phyloP scores from a whole-genome alignment of 1,140 invertebrate species.

The Drosophila pectinifera region DNA sequence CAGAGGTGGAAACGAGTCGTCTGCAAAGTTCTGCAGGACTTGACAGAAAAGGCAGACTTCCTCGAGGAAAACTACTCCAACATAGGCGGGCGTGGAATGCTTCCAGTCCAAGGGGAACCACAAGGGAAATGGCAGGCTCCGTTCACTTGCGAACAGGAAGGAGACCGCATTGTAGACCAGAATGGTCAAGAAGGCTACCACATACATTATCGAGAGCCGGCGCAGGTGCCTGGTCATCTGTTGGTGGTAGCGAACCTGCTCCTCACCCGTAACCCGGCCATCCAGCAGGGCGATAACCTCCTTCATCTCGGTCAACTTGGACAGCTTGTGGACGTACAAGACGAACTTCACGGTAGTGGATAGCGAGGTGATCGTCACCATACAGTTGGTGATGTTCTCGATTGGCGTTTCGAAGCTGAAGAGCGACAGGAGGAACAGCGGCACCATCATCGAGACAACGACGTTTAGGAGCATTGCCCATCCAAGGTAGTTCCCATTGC shows the following conservation, averaged over 20 bases:
- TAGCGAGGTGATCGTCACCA: constrained; percentile 40
- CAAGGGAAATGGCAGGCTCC: constrained; percentile 51
- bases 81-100: constrained; percentile 26
- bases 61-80: constrained; percentile 46
- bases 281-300: constrained; percentile 45
- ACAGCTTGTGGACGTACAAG: constrained; percentile 39
- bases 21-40: constrained; percentile 54
- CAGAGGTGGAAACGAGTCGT: constrained; percentile 64
- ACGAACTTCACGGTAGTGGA: constrained; percentile 47
- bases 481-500: constrained; percentile 8
- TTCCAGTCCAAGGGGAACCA: constrained; percentile 75
- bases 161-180: constrained; percentile 16
- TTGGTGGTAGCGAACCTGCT: constrained; percentile 19
- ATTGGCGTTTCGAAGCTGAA: constrained; percentile 34
- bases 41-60: constrained; percentile 30
- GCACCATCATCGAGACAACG: constrained; percentile 23
- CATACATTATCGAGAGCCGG: constrained; percentile 36
- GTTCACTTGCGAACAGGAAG: constrained; percentile 27
- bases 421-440: constrained; percentile 22
- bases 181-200: constrained; percentile 9
- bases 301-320: constrained; percentile 1
- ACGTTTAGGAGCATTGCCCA: constrained; percentile 25
- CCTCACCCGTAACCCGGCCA: constrained; percentile 16
- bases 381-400: constrained; percentile 63
- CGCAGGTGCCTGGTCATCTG: constrained; percentile 15